These are phyloP conservation scores for Protonibea diacanthus DNA, from an alignment of 2,797 vertebrate species.

Conservation along the genomic window DNA sequence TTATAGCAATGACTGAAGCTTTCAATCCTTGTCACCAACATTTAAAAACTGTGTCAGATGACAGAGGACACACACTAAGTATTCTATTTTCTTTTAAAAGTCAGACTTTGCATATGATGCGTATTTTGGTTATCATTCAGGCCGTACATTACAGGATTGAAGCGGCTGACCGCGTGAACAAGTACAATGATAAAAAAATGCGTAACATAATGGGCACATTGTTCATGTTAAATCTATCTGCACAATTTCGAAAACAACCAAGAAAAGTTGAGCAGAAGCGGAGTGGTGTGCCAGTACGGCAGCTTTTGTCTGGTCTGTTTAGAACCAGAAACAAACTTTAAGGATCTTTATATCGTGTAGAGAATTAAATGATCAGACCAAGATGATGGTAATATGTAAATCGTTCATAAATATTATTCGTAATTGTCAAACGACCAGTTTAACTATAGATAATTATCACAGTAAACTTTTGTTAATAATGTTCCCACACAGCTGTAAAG, in stretches of 20 bases:
- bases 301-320: neutral
- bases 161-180: conserved; percentile 24
- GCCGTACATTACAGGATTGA: conserved; percentile 39
- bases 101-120: neutral
- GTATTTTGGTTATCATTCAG: conserved; percentile 27
- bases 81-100: neutral
- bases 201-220: neutral
- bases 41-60: too few species aligned
- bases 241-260: too few species aligned
- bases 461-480: conserved; percentile 26
- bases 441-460: conserved; percentile 32
- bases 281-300: conserved; percentile 20
- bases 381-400: too few species aligned
- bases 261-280: conserved; percentile 31
- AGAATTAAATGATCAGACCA: too few species aligned
- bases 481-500: neutral
- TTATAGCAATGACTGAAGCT: too few species aligned
- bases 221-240: conserved; percentile 36
- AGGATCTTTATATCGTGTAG: neutral
- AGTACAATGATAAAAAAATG: conserved; percentile 36
- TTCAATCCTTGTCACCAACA: too few species aligned
- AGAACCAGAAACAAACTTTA: neutral
- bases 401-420: too few species aligned
- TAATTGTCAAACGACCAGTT: too few species aligned
- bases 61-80: too few species aligned